These are phyloP conservation scores for Chrysogorgia sp. DNA, from an alignment of 92 coral and sea anemone species.

Conservation along the genomic window DNA sequence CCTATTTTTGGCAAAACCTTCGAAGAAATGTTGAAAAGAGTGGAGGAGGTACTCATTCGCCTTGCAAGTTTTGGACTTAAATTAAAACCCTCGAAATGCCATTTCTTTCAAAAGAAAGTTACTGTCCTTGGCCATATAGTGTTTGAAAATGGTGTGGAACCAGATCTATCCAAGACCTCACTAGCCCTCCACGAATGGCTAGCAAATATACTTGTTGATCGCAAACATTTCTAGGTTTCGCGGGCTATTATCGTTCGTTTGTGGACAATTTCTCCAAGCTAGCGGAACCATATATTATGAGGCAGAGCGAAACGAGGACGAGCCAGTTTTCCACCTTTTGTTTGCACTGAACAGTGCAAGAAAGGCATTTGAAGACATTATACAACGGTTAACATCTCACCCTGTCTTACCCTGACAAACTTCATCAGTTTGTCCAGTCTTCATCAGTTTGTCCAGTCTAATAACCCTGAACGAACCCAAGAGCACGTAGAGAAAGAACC, in stretches of 20 bases:
- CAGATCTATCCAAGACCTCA: conserved; percentile 49
- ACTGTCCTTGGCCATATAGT: conserved; percentile 43
- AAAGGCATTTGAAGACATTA: no score
- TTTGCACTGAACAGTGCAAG: no score
- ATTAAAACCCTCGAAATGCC: conserved; percentile 53
- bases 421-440: no score
- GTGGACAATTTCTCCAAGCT: conserved; percentile 33
- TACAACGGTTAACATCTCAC: no score
- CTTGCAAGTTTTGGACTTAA: conserved; percentile 48
- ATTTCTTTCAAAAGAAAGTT: conserved; percentile 38
- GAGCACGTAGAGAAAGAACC: background rate
- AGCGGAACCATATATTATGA: conserved; percentile 41
- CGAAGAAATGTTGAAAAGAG: conserved; percentile 29
- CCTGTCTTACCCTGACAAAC: no score
- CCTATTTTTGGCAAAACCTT: conserved; percentile 51
- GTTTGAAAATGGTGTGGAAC: conserved; percentile 31
- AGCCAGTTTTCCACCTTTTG: no score
- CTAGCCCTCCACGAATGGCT: conserved; percentile 39
- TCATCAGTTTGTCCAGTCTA: no score
- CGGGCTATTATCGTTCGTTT: conserved; percentile 52
- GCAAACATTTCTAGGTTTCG: conserved; percentile 37
- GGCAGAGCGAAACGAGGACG: no score
- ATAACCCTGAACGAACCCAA: no score
- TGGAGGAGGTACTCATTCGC: conserved; percentile 42
- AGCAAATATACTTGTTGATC: no score